These are phyloP conservation scores for Trichogramma dendrolimi DNA, from an alignment of 2,888 invertebrate genomes.

Conservation along the genomic window DNA sequence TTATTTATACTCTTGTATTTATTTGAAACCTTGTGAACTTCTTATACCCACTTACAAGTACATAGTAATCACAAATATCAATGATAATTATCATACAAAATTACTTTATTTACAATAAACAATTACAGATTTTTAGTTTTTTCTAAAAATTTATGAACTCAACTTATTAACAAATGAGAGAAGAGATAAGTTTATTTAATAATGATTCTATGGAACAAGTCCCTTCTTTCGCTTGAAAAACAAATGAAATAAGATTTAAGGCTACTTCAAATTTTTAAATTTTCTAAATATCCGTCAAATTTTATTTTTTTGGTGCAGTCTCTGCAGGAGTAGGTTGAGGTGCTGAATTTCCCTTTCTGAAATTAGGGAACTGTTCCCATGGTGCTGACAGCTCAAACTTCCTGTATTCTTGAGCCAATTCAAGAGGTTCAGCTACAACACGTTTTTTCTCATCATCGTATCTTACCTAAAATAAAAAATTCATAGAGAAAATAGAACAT, in stretches of 20 bases:
- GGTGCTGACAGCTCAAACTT: slow-evolving; percentile 95
- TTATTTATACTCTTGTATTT: too few species aligned
- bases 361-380: slow-evolving; percentile 97
- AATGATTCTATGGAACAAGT: too few species aligned
- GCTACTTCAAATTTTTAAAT: not conserved
- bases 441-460: slow-evolving; percentile 97
- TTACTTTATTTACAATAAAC: slow-evolving; percentile 8
- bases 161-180: not conserved
- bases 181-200: not conserved
- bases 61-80: too few species aligned
- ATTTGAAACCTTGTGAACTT: too few species aligned
- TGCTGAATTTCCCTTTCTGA: slow-evolving; percentile 55
- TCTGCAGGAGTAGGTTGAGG: slow-evolving; percentile 64
- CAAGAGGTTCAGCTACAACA: slow-evolving; percentile 93
- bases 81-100: slow-evolving; percentile 3
- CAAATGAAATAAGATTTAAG: not conserved
- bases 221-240: too few species aligned
- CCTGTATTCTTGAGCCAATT: slow-evolving; percentile 95
- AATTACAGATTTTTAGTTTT: slow-evolving; percentile 1
- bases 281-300: not conserved
- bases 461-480: slow-evolving; percentile 61
- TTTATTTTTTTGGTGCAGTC: slow-evolving; percentile 51
- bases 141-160: slow-evolving; percentile 1
- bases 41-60: too few species aligned
- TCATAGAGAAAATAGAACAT: not conserved